These are phyloP conservation scores for Gallinago solitaria DNA, from an alignment of 2,797 vertebrate genomes.

Conservation along the genomic window DNA sequence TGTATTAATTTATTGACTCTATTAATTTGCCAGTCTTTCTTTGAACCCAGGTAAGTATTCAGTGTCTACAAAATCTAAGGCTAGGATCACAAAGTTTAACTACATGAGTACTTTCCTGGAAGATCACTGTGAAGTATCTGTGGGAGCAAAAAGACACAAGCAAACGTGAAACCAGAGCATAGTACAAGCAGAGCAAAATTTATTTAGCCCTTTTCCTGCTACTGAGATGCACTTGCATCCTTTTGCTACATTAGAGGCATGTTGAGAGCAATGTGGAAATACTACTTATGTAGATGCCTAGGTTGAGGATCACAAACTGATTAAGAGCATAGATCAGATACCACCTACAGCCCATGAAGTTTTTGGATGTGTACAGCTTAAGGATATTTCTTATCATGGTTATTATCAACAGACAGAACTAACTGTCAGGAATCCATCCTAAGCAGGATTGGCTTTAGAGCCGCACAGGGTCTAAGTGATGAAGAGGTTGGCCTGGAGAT, in stretches of 20 bases:
- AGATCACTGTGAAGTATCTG: neutral
- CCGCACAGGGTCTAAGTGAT: neutral
- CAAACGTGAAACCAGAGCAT: neutral
- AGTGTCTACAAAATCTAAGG: neutral
- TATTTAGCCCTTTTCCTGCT: neutral
- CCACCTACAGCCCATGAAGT: rapidly evolving
- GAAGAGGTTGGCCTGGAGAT: neutral
- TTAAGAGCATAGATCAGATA: neutral
- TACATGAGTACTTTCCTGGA: neutral
- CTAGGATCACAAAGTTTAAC: neutral
- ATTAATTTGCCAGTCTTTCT: neutral
- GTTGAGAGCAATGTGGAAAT: neutral
- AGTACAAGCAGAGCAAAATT: neutral
- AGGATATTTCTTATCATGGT: neutral
- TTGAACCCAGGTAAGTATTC: neutral
- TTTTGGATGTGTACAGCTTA: neutral
- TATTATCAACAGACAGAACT: neutral
- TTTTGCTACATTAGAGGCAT: neutral
- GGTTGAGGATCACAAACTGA: neutral
- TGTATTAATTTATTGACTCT: neutral
- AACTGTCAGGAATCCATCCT: neutral
- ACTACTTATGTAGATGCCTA: neutral
- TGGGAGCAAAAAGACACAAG: neutral
- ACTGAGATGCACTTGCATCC: neutral
- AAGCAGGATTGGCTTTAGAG: neutral